Evolutionary conservation across 2,888 invertebrate genomes (phyloP), one percentile per base, ranked within the genome.

Genomic region (Athalia rosae): DNA sequence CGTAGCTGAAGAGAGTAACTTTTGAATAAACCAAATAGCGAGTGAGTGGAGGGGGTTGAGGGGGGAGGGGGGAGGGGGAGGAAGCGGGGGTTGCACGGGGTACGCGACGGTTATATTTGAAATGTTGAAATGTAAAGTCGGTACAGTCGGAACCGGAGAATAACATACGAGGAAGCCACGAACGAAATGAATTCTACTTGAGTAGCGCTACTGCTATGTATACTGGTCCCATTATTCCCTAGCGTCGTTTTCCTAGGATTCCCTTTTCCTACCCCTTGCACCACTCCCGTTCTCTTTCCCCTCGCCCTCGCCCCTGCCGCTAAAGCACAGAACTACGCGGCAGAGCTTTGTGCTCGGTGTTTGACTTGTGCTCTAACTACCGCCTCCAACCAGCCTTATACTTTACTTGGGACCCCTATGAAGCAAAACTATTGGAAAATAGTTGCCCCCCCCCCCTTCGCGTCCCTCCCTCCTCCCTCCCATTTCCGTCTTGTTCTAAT

Each of bases 151-250:
- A 78, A 78, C 74, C 67, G 76, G 81, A 80, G 77, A 84, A 82
- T 83, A 83, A 82, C 82, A 82, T 79, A 81, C 79, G 80, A 74
- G 73, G 78, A 81, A 79, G 80, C 79, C 78, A 80, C 78, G 80
- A 76, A 80, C 83, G 79, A 82, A 83, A 84, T 84, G 83, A 84
- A 84, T 85, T 84, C 83, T 79, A 84, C 83, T 85, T 80, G 81
- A 81, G 80, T 82, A 79, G 80, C 82, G 69, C 76, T 61, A 48
- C 74, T 48, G 47, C 71, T 53, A n/a, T n/a, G n/a, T n/a, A n/a
- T n/a, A n/a, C 15, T 9, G 62, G 74, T 62, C 50, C 74, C 48
- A 74, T 74, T 74, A 74, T 62, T 74, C 74, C 74, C 62, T 43
- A 6, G 50, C n/a, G 61, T 28, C 0, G 28, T 61, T 74, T 61